Evolutionary conservation across 2,797 vertebrate species (phyloP).

Genomic region (Argyrosomus regius): DNA sequence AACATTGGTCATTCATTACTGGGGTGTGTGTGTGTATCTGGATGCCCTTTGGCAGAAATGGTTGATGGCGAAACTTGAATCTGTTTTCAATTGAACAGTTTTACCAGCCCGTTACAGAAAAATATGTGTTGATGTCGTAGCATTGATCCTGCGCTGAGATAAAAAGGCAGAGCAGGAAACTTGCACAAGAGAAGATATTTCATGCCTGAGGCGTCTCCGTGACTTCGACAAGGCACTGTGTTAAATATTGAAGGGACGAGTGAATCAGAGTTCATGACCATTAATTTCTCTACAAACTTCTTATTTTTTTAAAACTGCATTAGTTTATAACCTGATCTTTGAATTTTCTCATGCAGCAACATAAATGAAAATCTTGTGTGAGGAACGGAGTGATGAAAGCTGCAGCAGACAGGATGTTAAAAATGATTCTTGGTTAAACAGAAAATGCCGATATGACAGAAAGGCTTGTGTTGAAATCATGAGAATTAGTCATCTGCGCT

Average conservation of each 20-base stretch:
- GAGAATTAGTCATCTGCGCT: background rate
- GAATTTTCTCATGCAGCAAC: background rate
- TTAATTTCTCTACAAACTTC: background rate
- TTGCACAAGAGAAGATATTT: constrained; percentile 18
- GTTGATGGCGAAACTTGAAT: constrained; percentile 11
- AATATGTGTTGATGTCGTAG: constrained; percentile 1
- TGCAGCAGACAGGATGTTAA: background rate
- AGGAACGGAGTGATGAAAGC: background rate
- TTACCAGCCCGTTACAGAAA: background rate
- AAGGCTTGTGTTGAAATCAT: constrained; percentile 2
- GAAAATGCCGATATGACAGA: background rate
- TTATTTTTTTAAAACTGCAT: background rate
- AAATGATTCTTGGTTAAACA: background rate
- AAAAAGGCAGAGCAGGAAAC: constrained; percentile 45
- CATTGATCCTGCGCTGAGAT: constrained; percentile 55
- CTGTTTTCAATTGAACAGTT: constrained; percentile 46
- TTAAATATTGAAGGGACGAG: background rate
- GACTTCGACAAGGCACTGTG: background rate
- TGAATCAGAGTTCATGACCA: background rate
- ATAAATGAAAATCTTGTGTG: background rate
- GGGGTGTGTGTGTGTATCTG: constrained; percentile 7
- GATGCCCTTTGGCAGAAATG: constrained; percentile 56
- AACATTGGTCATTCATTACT: constrained; percentile 50
- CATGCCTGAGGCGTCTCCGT: constrained; percentile 3
- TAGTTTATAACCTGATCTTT: background rate